phyloP scores from a whole-genome alignment of 2,797 vertebrate species.

The Peromyscus attwateri region DNA sequence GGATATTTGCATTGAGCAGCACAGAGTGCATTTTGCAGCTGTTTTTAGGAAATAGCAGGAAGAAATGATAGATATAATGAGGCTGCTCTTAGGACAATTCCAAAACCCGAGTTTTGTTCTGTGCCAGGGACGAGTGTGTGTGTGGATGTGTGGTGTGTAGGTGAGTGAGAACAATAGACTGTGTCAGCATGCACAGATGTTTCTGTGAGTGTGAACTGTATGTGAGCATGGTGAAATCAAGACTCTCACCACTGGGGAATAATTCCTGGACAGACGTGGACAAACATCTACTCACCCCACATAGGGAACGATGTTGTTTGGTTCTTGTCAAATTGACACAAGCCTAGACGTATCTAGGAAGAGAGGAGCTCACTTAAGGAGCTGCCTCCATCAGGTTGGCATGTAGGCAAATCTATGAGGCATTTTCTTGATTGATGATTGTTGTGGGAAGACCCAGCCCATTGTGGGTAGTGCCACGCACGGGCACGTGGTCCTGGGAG shows the following conservation, averaged over 20 bases:
- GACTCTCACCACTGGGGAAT: not conserved
- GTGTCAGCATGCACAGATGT: not conserved
- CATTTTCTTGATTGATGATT: not conserved
- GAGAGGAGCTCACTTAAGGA: not conserved
- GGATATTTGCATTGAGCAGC: not conserved
- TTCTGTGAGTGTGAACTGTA: not conserved
- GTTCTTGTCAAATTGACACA: not conserved
- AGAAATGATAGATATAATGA: not conserved
- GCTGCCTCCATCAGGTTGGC: not conserved
- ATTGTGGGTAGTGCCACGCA: not conserved
- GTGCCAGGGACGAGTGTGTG: fast-evolving
- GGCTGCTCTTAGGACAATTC: not conserved
- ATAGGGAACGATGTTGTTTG: not conserved
- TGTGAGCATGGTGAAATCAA: not conserved
- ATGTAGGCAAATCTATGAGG: not conserved
- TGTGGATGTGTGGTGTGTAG: not conserved
- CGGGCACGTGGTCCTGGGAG: too few species aligned
- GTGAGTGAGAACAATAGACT: not conserved
- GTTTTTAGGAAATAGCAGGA: conserved; percentile 13
- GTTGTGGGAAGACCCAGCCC: not conserved
- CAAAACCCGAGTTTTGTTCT: not conserved
- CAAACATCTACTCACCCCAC: not conserved
- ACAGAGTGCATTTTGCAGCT: not conserved
- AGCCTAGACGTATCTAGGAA: not conserved
- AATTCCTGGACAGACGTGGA: not conserved